Evolutionary conservation across 2,888 invertebrate genomes (phyloP), one percentile per base, ranked within the genome.

Genomic region (Acanthosoma haemorrhoidale): DNA sequence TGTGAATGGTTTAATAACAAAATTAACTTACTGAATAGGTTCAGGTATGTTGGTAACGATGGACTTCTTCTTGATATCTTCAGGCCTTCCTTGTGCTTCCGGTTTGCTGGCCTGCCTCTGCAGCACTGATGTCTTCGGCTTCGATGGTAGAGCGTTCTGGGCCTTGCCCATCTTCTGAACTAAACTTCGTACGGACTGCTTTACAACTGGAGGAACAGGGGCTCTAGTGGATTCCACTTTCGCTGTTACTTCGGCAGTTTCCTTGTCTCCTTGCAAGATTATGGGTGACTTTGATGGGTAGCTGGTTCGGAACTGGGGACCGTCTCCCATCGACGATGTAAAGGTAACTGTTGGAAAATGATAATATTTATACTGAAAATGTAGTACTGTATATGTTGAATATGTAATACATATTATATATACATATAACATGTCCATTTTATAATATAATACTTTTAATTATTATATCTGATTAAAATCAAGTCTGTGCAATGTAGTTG

Each of bases 311-410:
- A 39, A 64, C 64, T 61, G 61, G 11, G 61, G 61, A 2, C 18
- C 32, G 1, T 64, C 64, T 9, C 21, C 64, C n/a, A 31, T 15
- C 15, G 36, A 6, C 1, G 64, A 6, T 64, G 25, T 64, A 15
- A 64, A 64, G 3, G 64, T 64, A 15, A 64, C 64, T 57, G 13
- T 4, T n/a, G n/a, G n/a, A n/a, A n/a, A n/a, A n/a, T n/a, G n/a
- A n/a, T n/a, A n/a, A n/a, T n/a, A n/a, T n/a, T n/a, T n/a, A n/a
- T n/a, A n/a, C n/a, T 51, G 25, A n/a, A 51, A 51, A 41, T 18
- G 4, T 16, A 38, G n/a, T n/a, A 32, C 5, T 6, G 4, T 38
- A 38, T n/a, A 38, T 11, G 13, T 11, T 38, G n/a, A n/a, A 38
- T n/a, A 38, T n/a, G n/a, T 11, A 38, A 38, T 4, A 38, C 13